A percentile compares a stretch with the other conserved stretches of the same genome.
Conservation (phyloP, 2,888 invertebrate genomes). For the Orthonevra nobilis region DNA sequence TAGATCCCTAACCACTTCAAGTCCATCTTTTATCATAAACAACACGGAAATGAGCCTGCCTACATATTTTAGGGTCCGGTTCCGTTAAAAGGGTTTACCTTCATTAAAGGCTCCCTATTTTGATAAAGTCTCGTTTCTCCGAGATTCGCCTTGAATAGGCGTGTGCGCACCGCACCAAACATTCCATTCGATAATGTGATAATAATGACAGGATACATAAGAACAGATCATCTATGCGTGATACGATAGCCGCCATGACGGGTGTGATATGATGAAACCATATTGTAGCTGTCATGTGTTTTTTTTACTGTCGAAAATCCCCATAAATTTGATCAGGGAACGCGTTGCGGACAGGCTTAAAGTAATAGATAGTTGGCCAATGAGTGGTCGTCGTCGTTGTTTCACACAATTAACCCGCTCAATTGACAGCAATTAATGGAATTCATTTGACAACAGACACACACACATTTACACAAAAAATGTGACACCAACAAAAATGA, state of each 20-base stretch:
- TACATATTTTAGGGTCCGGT: neutral
- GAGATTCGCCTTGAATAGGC: constrained; percentile 13
- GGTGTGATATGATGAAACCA: constrained; percentile 25
- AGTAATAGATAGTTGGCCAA: too few relatives aligned
- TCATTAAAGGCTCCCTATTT: constrained; percentile 18
- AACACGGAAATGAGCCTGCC: constrained; percentile 46
- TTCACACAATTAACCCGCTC: constrained; percentile 72
- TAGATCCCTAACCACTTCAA: neutral
- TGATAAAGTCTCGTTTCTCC: constrained; percentile 52
- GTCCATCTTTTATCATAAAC: too few relatives aligned
- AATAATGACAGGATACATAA: constrained; percentile 59
- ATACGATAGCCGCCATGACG: constrained; percentile 3
- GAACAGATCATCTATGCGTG: neutral
- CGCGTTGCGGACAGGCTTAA: constrained; percentile 24
- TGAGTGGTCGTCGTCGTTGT: too few relatives aligned
- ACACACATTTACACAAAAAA: neutral
- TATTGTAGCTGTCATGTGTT: constrained; percentile 30
- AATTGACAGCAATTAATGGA: constrained; percentile 73
- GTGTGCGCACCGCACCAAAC: constrained; percentile 17
- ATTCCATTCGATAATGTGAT: constrained; percentile 46
- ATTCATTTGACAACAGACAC: constrained; percentile 59
- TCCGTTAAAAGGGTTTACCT: constrained; percentile 32
- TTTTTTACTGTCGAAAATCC: constrained; percentile 45
- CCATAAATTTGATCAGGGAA: constrained; percentile 19
- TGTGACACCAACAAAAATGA: constrained; percentile 34